Percentiles rank a stretch among this genome's conserved stretches.
These are phyloP conservation scores for Dolichotis patagonum DNA, from an alignment of 2,113 vertebrate genomes.

Conservation along the genomic window DNA sequence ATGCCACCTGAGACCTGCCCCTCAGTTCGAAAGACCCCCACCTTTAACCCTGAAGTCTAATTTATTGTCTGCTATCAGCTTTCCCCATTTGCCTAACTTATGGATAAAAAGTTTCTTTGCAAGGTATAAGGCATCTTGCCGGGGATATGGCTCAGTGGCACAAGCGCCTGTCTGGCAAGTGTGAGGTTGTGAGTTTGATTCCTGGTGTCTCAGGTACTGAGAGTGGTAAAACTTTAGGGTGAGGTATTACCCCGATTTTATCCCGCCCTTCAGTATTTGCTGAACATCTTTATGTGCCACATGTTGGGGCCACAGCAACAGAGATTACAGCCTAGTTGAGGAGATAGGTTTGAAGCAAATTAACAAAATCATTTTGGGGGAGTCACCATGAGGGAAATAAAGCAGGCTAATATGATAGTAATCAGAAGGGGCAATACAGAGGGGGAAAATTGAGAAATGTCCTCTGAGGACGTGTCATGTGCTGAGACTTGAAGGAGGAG, in stretches of 20 bases:
- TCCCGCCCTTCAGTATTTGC: background rate
- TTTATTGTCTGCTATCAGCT: background rate
- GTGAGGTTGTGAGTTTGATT: no score
- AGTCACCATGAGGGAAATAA: background rate
- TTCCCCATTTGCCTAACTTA: background rate
- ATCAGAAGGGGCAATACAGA: background rate
- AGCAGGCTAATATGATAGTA: background rate
- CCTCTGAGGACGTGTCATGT: background rate
- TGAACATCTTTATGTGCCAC: background rate
- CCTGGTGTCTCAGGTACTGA: background rate
- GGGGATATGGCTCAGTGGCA: no score
- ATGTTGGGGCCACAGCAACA: background rate
- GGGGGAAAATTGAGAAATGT: background rate
- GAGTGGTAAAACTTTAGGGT: background rate
- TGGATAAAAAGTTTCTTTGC: constrained; percentile 8
- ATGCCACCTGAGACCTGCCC: background rate
- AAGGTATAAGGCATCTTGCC: background rate
- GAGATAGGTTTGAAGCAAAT: background rate
- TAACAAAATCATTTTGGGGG: background rate
- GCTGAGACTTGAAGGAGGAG: background rate
- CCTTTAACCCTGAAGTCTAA: background rate
- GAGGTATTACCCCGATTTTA: background rate
- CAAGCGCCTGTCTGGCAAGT: no score
- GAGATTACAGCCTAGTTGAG: background rate
- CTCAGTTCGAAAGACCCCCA: background rate